phyloP scores from a whole-genome alignment of 2,888 invertebrate genomes.

The Pteria penguin region DNA sequence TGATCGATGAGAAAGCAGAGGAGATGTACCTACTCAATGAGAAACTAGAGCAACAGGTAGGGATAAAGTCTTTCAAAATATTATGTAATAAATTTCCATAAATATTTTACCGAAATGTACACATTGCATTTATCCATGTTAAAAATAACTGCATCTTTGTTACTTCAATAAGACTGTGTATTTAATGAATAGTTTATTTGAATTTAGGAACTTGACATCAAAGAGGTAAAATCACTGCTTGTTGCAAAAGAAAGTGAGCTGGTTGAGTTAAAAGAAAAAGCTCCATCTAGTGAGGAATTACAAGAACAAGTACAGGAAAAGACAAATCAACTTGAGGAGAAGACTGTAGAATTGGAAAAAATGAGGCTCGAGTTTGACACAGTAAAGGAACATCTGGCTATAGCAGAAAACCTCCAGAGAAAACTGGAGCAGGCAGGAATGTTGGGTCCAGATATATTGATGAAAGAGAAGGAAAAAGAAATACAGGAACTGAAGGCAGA shows the following conservation, averaged over 20 bases:
- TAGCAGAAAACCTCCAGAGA: slow-evolving; percentile 40
- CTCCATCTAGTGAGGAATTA: slow-evolving; percentile 22
- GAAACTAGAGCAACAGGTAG: slow-evolving; percentile 65
- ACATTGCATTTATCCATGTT: too few species aligned
- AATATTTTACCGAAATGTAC: too few species aligned
- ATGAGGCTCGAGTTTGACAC: slow-evolving; percentile 43
- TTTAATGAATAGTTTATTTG: too few species aligned
- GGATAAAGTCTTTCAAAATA: too few species aligned
- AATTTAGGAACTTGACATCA: not conserved
- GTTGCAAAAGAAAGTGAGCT: slow-evolving; percentile 39
- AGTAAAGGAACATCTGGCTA: slow-evolving; percentile 44
- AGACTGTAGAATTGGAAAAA: slow-evolving; percentile 36
- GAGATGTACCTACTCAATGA: slow-evolving; percentile 74
- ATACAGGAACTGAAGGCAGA: slow-evolving; percentile 51
- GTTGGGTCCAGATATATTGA: slow-evolving; percentile 35
- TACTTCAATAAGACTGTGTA: too few species aligned
- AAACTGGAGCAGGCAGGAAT: slow-evolving; percentile 41
- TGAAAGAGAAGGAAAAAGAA: slow-evolving; percentile 44
- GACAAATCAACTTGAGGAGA: slow-evolving; percentile 31
- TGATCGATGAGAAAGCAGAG: slow-evolving; percentile 76
- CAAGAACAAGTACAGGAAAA: slow-evolving; percentile 27
- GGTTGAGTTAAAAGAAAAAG: slow-evolving; percentile 37
- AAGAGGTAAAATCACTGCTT: slow-evolving; percentile 19
- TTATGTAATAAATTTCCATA: too few species aligned
- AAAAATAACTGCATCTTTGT: too few species aligned